These are phyloP conservation scores for Oncorhynchus keta DNA, from an alignment of 2,113 vertebrate species.

Conservation along the genomic window DNA sequence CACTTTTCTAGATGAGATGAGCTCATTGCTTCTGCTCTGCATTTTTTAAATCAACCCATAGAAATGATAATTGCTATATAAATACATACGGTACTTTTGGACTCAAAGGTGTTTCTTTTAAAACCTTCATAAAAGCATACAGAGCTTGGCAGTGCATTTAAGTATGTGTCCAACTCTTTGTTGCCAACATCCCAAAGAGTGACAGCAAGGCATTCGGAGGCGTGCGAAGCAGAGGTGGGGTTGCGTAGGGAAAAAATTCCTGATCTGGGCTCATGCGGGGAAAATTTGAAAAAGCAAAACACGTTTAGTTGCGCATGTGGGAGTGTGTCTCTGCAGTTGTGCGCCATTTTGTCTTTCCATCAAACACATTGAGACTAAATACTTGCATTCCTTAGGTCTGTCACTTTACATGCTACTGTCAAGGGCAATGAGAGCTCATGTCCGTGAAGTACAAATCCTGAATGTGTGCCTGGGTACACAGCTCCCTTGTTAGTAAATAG, in stretches of 20 bases:
- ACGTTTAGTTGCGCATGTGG: slow-evolving; percentile 5
- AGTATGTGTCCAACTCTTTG: slow-evolving; percentile 60
- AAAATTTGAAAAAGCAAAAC: slow-evolving; percentile 23
- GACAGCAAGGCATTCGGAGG: slow-evolving; percentile 16
- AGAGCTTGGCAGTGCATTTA: slow-evolving; percentile 51
- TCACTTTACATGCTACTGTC: too few relatives aligned
- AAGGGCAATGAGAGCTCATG: too few relatives aligned
- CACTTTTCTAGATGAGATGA: neutral
- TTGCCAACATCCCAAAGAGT: slow-evolving; percentile 43
- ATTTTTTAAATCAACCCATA: too few relatives aligned
- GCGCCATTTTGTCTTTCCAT: too few relatives aligned
- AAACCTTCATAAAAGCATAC: slow-evolving; percentile 53
- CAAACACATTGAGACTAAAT: too few relatives aligned
- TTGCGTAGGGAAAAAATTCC: slow-evolving; percentile 34
- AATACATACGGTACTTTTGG: slow-evolving; percentile 51
- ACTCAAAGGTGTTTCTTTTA: slow-evolving; percentile 63
- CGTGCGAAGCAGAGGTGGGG: slow-evolving; percentile 24
- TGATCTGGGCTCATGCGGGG: slow-evolving; percentile 28
- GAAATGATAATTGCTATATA: slow-evolving; percentile 33
- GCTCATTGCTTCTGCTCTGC: too few relatives aligned
- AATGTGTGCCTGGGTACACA: too few relatives aligned
- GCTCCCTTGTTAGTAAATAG: too few relatives aligned
- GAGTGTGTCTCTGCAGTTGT: neutral
- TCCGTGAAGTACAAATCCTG: too few relatives aligned
- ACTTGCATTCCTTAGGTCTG: too few relatives aligned